Base-by-base conservation (phyloP, 1,140 invertebrate genomes). In the Aphelenchoides besseyi region DNA sequence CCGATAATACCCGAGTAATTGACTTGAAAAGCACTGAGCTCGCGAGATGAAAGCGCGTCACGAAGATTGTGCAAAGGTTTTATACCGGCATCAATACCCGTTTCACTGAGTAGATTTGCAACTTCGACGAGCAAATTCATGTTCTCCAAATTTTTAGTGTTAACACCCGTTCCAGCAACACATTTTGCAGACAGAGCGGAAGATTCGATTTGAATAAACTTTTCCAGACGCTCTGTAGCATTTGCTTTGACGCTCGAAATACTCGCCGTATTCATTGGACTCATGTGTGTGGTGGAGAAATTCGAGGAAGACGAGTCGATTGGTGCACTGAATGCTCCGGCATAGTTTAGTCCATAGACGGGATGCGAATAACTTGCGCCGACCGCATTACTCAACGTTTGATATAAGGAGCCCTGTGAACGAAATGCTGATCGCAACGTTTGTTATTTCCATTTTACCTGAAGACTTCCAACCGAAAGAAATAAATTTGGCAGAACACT, bases 11-110 rank as follows among this genome's bases (percentile, higher is more conserved):
- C 80, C 37, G 72, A 77, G 32, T 82, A 79, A 33, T 77, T 82
- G 36, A 82, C 37, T 41, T 82, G 82, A 37, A 82, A 82, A 3
- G 80, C 76, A 57, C 72, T 82, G n/a, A 82, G 68, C 16, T 79
- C 78, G 16, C 74, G 59, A 26, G 37, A n/a, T n/a, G 78, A 23
- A 5, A 79, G 32, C 8, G 78, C 41, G 35, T 67, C 55, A 2
- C 67, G 69, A 54, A 80, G 57, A 41, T 59, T 70, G 18, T 71
- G 70, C 32, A 81, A 36, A 8, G 78, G 78, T 37, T 81, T 76
- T 8, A 32, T 35, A n/a, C 80, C 78, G 1, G 61, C 48, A 35
- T 80, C 77, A 3, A 37, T 62, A 9, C 41, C 53, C 12, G 36
- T 3, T 23, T 36, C 29, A 28, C 23, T 52, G 1, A 76, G 23